Percentiles rank a stretch among this genome's conserved stretches.
Evolutionary conservation across 2,888 invertebrate species (phyloP).

Genomic region (Microplitis deprimator): DNA sequence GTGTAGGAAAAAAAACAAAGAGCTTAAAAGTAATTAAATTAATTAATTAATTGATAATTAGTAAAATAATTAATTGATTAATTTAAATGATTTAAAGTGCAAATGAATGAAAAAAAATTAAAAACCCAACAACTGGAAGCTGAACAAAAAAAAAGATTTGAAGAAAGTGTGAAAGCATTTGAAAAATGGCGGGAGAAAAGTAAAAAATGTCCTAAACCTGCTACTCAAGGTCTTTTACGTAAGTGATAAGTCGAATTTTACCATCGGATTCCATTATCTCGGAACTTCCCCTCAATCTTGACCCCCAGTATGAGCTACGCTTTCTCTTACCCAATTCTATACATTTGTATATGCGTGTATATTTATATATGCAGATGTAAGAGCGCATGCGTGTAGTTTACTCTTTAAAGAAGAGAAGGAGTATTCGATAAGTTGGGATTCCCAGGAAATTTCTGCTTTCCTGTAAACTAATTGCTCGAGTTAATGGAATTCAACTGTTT

Average conservation of each 20-base stretch:
- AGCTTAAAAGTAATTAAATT: constrained; percentile 73
- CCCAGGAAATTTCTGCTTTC: no score
- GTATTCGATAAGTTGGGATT: no score
- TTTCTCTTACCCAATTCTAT: no score
- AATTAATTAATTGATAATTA: background rate
- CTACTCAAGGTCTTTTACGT: constrained; percentile 77
- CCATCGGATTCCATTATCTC: no score
- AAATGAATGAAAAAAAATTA: constrained; percentile 58
- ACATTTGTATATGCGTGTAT: no score
- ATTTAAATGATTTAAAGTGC: background rate
- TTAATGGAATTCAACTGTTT: no score
- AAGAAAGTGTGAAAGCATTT: constrained; percentile 76
- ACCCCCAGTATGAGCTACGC: no score
- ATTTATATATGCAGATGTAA: no score
- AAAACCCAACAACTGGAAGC: constrained; percentile 73
- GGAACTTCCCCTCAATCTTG: no score
- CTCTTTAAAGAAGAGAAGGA: no score
- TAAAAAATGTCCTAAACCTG: constrained; percentile 77
- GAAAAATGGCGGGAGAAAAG: constrained; percentile 77
- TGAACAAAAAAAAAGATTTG: constrained; percentile 72
- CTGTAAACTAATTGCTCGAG: no score
- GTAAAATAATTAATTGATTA: background rate
- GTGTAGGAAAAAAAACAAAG: constrained; percentile 76
- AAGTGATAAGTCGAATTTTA: constrained; percentile 65
- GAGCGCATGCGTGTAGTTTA: no score